These are phyloP conservation scores for Acridotheres tristis DNA, from an alignment of 2,797 vertebrate species.

Conservation along the genomic window DNA sequence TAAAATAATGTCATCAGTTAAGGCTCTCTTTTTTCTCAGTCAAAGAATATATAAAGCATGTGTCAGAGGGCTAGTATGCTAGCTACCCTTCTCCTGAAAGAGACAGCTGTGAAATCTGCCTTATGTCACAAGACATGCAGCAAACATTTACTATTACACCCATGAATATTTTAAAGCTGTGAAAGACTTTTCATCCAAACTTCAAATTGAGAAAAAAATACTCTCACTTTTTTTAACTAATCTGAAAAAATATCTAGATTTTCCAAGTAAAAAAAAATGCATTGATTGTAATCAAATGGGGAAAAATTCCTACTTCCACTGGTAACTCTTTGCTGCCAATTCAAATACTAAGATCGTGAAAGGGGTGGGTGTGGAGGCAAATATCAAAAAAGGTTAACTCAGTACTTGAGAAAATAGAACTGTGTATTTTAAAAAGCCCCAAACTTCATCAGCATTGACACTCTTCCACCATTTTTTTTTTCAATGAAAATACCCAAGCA, in stretches of 20 bases:
- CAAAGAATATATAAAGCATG: not conserved
- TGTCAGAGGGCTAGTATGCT: not conserved
- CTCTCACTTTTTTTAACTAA: not conserved
- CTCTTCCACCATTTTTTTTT: not conserved
- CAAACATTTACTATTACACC: not conserved
- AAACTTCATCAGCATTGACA: not conserved
- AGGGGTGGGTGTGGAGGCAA: fast-evolving
- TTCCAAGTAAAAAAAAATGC: not conserved
- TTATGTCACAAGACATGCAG: not conserved
- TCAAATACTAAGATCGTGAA: not conserved
- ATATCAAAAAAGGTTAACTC: not conserved
- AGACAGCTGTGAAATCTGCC: not conserved
- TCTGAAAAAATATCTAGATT: not conserved
- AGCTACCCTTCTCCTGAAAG: not conserved
- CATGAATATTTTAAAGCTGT: not conserved
- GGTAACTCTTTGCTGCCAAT: not conserved
- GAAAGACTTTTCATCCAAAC: not conserved
- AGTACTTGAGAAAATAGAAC: not conserved
- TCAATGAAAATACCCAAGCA: not conserved
- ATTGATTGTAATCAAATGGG: not conserved
- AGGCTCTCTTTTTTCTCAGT: not conserved
- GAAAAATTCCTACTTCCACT: too few species aligned
- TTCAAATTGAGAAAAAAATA: not conserved
- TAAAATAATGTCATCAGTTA: not conserved
- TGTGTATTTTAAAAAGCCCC: not conserved